Conservation (phyloP, 2,113 vertebrate genomes). For the Mohoua ochrocephala region DNA sequence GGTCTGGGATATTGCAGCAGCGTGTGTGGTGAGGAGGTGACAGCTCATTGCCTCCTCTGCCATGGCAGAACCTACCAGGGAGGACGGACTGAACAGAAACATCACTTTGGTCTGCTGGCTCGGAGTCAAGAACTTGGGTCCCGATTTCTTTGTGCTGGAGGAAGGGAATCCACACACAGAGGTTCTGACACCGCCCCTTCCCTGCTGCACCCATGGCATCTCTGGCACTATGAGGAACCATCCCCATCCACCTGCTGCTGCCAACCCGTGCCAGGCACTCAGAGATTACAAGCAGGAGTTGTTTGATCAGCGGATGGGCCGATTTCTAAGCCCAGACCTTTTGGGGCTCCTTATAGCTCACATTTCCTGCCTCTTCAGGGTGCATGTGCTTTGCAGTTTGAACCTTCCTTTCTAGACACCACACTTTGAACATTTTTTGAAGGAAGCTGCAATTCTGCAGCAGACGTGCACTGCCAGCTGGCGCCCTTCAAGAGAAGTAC, state of each 20-base stretch:
- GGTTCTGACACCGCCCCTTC: neutral
- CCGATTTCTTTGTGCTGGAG: neutral
- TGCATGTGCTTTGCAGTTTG: neutral
- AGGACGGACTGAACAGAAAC: neutral
- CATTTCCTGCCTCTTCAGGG: neutral
- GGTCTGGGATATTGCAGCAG: neutral
- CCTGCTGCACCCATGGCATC: neutral
- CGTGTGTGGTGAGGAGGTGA: fast-evolving
- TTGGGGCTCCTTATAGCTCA: neutral
- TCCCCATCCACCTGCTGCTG: neutral
- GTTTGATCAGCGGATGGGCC: neutral
- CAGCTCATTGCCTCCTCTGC: neutral
- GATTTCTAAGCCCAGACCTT: neutral
- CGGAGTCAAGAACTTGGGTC: neutral
- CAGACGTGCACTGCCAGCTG: neutral
- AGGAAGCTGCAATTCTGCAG: neutral
- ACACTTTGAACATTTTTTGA: neutral
- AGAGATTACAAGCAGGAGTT: neutral
- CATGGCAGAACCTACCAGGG: neutral
- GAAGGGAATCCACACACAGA: neutral
- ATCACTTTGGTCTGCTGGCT: neutral
- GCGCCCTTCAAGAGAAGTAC: neutral
- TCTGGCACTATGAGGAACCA: fast-evolving
- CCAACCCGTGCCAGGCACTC: neutral
- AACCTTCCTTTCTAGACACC: neutral